Evolutionary conservation across 2,888 invertebrate species (phyloP), one percentile per base, ranked within the genome.

Genomic region (Euproctis similis): DNA sequence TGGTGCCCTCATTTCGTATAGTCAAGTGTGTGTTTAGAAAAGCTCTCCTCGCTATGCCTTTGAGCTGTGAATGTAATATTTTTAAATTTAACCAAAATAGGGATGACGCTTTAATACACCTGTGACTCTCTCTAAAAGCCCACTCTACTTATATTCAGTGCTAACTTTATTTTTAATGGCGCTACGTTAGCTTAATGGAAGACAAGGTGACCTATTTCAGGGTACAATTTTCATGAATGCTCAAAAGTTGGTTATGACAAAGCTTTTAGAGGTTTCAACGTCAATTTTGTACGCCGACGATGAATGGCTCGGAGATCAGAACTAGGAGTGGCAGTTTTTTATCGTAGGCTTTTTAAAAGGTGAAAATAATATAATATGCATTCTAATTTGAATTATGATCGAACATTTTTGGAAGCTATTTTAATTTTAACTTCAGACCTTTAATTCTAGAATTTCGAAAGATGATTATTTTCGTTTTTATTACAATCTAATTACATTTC

Each of bases 101-200:
- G 63, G 60, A 56, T 57, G 58, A 59, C 59, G 53, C 54, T 70
- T 59, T 75, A 73, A 75, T 78, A 75, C 82, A 82, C 78, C 81
- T 82, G 82, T 56, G 73, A 65, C 76, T 69, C 59, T 37, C 41
- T 55, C 67, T 78, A 73, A 78, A 76, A 77, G 78, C 76, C 59
- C 63, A 71, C 66, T 45, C 56, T 53, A 51, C 62, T 67, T 65
- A 69, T 70, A 71, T 73, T 70, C 67, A 54, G 45, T 42, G 51
- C 44, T 50, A 50, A 50, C 42, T 74, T 77, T 75, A 76, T 77
- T 76, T 77, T 78, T 80, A 81, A 82, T 81, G 80, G 74, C 54
- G 46, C 54, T 45, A 55, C 69, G 75, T 71, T 72, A 65, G 63
- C 62, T 57, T 78, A 80, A 81, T 81, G 78, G 76, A 73, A 70